Conservation (phyloP, 2,797 vertebrate species). For the Smutsia gigantea region DNA sequence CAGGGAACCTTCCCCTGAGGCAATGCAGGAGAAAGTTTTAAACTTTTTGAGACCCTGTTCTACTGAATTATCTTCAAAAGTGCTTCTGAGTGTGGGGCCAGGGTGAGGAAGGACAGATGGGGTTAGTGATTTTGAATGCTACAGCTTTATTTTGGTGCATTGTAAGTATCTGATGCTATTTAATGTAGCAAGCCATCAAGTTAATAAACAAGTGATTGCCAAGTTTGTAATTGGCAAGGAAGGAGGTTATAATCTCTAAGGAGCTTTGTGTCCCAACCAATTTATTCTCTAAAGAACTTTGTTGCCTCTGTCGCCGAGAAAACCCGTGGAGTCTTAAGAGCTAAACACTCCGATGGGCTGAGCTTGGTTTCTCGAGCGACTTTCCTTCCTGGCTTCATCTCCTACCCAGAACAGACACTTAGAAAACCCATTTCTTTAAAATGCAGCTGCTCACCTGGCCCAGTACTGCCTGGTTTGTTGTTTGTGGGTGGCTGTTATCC, state of each 20-base stretch:
- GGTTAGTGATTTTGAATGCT: constrained; percentile 66
- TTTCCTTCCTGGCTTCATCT: neutral
- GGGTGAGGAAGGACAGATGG: constrained; percentile 28
- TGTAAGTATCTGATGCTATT: constrained; percentile 78
- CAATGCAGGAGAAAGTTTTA: constrained; percentile 45
- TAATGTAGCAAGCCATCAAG: constrained; percentile 74
- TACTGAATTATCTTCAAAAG: constrained; percentile 61
- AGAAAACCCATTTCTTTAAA: constrained; percentile 55
- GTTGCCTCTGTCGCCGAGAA: neutral
- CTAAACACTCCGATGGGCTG: neutral
- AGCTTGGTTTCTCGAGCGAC: neutral
- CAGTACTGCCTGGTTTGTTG: neutral
- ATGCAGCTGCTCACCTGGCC: constrained; percentile 19
- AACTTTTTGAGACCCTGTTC: constrained; percentile 32
- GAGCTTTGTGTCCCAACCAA: constrained; percentile 66
- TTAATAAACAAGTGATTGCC: constrained; percentile 82
- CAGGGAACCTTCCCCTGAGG: constrained; percentile 11
- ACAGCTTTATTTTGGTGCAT: constrained; percentile 55
- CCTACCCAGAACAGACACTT: constrained; percentile 20
- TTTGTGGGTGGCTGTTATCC: constrained; percentile 12
- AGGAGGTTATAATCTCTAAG: constrained; percentile 70
- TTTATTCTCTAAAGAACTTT: constrained; percentile 70
- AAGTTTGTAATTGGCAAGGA: constrained; percentile 80
- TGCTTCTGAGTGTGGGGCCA: neutral
- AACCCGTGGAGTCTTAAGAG: constrained; percentile 36